These are phyloP conservation scores for Apaloderma vittatum DNA, from an alignment of 2,113 vertebrate species.

Conservation along the genomic window DNA sequence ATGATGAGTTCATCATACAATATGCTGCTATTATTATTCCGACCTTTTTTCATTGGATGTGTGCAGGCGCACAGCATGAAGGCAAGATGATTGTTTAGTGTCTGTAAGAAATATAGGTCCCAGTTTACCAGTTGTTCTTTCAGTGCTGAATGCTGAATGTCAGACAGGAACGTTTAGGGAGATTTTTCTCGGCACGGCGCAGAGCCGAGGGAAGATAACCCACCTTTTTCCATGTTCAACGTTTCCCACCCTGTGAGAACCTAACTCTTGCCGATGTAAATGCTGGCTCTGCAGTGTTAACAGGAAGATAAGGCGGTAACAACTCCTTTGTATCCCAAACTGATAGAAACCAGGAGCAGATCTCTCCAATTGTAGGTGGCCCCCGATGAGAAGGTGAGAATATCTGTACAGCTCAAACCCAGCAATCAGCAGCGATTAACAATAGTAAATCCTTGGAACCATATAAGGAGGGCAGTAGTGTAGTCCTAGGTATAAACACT, in stretches of 20 bases:
- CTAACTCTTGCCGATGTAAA: not conserved
- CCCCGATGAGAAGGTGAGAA: not conserved
- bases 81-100: rapidly evolving
- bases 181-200: not conserved
- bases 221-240: not conserved
- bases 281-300: not conserved
- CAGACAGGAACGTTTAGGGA: not conserved
- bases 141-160: not conserved
- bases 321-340: not conserved
- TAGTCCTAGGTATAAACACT: not conserved
- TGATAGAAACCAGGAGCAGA: not conserved
- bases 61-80: not conserved
- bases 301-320: not conserved
- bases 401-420: not conserved
- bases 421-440: not conserved
- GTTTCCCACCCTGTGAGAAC: not conserved
- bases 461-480: rapidly evolving
- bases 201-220: not conserved
- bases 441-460: not conserved
- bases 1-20: rapidly evolving
- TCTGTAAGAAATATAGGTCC: not conserved
- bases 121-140: not conserved
- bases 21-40: not conserved
- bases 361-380: not conserved
- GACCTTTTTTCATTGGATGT: not conserved